Evolutionary conservation across 2,888 invertebrate genomes (phyloP), one percentile per base, ranked within the genome.

Genomic region (Chrysolina haemoptera): DNA sequence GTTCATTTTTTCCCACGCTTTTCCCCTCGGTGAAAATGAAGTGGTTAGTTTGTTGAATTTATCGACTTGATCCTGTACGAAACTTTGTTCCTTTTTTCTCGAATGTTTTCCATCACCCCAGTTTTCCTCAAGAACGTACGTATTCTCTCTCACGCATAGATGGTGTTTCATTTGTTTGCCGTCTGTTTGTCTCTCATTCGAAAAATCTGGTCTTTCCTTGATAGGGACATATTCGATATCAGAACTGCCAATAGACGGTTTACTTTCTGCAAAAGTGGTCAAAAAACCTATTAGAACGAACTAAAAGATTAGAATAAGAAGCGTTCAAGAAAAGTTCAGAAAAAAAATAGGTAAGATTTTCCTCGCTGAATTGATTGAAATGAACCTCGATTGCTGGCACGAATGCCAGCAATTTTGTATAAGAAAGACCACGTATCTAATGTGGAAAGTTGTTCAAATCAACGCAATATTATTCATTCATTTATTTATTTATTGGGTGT

Each of bases 21-120:
- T 59, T 35, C 64, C 48, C 40, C 70, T 46, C 8, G 40, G 46
- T 55, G 53, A 22, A 35, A 35, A 20, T 22, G 40, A 50, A 18
- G n/a, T 62, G 50, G 53, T 20, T 20, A 65, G 67, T 62, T 73
- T 78, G 65, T 76, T 75, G 18, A 70, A 71, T 53, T 71, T 79
- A 16, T 79, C 71, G 5, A 77, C 74, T 72, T 78, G 79, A 18
- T 20, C 40, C 22, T 66, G 66, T 10, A 77, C 79, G 41, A 78
- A 76, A 55, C 75, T 78, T 41, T 75, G 74, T 55, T 78, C 71
- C 41, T 62, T 78, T 20, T 67, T 71, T 59, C 50, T 48, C 14
- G 35, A 8, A 3, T 12, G 12, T 16, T 63, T 14, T 27, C n/a
- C 43, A 6, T 69, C n/a, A 8, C 62, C 20, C 18, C 48, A 14